Base-by-base conservation (phyloP, 2,113 vertebrate species). In the Empidonax alnorum region DNA sequence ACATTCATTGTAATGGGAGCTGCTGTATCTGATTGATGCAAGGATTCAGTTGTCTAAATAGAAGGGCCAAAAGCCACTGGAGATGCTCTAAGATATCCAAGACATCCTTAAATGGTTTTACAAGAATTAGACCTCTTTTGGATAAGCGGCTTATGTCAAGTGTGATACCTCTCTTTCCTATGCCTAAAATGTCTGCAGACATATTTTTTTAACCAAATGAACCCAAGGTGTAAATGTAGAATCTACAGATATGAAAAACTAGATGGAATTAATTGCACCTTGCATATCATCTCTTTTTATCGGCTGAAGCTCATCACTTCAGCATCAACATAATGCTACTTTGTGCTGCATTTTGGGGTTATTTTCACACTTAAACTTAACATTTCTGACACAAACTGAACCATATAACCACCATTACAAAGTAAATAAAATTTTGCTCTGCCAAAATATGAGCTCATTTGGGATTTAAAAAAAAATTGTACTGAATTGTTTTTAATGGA, bases 111-210 rank as follows among this genome's bases (percentile, higher is more conserved):
- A 49, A 78, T 10, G 1, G 0, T 65, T 93, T 88, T 76, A 8
- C 16, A 50, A 55, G 6, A 25, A n/a, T 55, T 24, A 42, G 21
- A 5, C 3, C 63, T 8, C 30, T 59, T 89, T 89, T 55, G n/a
- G 15, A 22, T 30, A 10, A 47, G 14, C 28, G 81, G 7, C 7
- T 62, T 41, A 30, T 39, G 42, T 22, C 35, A 84, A 55, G 12
- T 35, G 21, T 1, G 3, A 59, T 39, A 50, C 1, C 2, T 6
- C 2, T 5, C 12, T 77, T 37, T 7, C 2, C 18, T 37, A 18
- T 10, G 44, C 13, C 44, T 65, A 61, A 78, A 74, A 63, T 56
- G 5, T 35, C 18, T 75, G 21, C 59, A 89, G 55, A 41, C 1
- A 1, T 5, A 35, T 74, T 2, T 53, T 31, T 69, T 90, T 92